Conservation (phyloP, 2,113 vertebrate genomes). For the Chaetura pelagica region DNA sequence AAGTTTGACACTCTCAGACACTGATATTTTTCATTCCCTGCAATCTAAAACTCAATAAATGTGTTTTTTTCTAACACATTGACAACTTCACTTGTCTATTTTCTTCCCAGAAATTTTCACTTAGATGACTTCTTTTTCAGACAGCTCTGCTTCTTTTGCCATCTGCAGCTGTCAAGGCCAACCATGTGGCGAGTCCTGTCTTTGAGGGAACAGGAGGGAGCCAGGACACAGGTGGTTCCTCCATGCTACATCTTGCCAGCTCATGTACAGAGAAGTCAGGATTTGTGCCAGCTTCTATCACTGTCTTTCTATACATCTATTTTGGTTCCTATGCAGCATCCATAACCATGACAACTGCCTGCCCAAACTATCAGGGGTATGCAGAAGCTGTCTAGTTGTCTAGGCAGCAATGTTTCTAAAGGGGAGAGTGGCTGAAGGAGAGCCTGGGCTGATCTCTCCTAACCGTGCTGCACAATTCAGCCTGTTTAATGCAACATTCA, state of each 20-base stretch:
- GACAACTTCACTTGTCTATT: not conserved
- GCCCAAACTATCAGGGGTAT: constrained; percentile 34
- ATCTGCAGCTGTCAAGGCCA: not conserved
- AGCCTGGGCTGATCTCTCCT: not conserved
- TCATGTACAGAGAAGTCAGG: not conserved
- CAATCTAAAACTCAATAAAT: not conserved
- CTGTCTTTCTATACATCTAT: constrained; percentile 45
- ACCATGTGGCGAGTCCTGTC: not conserved
- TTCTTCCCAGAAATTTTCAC: not conserved
- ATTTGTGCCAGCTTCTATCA: not conserved
- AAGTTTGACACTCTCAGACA: not conserved
- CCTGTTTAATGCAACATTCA: not conserved
- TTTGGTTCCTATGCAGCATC: constrained; percentile 18
- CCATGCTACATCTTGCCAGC: constrained; percentile 6
- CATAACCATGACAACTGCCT: constrained; percentile 67
- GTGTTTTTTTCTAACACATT: not conserved
- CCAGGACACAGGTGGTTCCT: constrained; percentile 46
- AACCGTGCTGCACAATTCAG: not conserved
- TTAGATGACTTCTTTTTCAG: not conserved
- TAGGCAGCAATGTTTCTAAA: constrained; percentile 16
- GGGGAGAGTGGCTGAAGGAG: not conserved
- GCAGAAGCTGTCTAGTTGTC: constrained; percentile 45
- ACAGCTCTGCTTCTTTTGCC: not conserved
- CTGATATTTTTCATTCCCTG: not conserved
- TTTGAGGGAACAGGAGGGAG: not conserved